Base-by-base conservation (phyloP, 2,797 vertebrate species). In the Neopelma chrysocephalum region DNA sequence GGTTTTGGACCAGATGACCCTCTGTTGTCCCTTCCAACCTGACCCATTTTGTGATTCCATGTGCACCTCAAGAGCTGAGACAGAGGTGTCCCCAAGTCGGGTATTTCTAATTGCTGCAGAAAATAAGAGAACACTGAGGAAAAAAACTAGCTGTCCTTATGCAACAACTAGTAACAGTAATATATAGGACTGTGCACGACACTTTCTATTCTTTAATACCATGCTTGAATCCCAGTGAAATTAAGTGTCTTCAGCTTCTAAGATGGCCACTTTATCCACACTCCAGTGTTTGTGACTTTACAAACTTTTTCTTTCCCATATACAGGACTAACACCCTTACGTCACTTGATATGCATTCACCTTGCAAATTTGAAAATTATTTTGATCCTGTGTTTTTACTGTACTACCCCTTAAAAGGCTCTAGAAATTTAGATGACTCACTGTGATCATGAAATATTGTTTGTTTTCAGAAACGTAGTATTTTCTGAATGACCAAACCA, bases 41-140 rank as follows among this genome's bases (percentile, higher is more conserved):
- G 0, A 26, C n/a, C 53, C n/a, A 22, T 61, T 45, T 13, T 51
- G 12, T n/a, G 16, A 40, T 53, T 69, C 42, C 22, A 12, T 19
- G 32, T 32, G 31, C 34, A 12, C 9, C 26, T 69, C 48, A 32
- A 36, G 56, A 61, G 23, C 11, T 34, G 12, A 40, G 34, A 3
- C 51, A 43, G 51, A 12, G 3, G 6, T 11, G 3, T 21, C 9
- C 27, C 14, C 27, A 25, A 0, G 27, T 11, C 3, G 1, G 4
- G 5, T 65, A 10, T 71, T 62, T 47, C 18, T 31, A 19, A 26
- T 42, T 13, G 17, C 20, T 19, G 27, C 10, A 43, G 34, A 43
- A 57, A 48, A 34, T 5, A 9, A 43, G 14, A 73, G 7, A 16
- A 11, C 11, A 3, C 11, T 5, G 15, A 3, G 23, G 38, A 15